These are phyloP conservation scores for Fragum fragum DNA, from an alignment of 2,888 invertebrate species.

Conservation along the genomic window DNA sequence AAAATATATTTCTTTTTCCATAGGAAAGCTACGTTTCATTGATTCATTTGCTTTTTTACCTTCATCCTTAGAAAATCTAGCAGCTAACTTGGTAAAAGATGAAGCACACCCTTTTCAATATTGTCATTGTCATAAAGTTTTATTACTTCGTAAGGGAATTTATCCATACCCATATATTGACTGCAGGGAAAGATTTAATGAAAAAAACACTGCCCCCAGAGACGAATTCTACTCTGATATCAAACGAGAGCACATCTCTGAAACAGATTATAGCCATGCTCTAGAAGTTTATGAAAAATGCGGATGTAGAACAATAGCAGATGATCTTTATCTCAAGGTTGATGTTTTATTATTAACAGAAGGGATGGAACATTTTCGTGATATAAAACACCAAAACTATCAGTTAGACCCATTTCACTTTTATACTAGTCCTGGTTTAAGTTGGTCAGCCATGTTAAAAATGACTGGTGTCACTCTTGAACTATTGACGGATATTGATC, in stretches of 20 bases:
- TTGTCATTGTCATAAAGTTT: conserved; percentile 8
- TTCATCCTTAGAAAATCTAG: conserved; percentile 33
- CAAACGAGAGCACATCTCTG: conserved; percentile 34
- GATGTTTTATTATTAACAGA: conserved; percentile 55
- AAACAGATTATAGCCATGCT: conserved; percentile 45
- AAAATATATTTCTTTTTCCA: conserved; percentile 45
- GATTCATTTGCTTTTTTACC: conserved; percentile 45
- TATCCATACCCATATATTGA: conserved; percentile 62
- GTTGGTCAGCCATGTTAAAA: conserved; percentile 57
- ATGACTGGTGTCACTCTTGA: conserved; percentile 43
- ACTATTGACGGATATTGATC: conserved; percentile 55
- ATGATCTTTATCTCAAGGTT: conserved; percentile 51
- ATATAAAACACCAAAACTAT: conserved; percentile 61
- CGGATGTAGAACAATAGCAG: conserved; percentile 35
- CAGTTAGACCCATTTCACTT: conserved; percentile 77
- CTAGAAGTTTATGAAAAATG: conserved; percentile 31
- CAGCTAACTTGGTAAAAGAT: conserved; percentile 29
- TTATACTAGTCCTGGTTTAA: conserved; percentile 78
- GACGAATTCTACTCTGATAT: conserved; percentile 41
- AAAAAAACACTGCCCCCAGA: conserved; percentile 42
- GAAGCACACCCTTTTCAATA: conserved; percentile 8
- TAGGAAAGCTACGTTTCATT: conserved; percentile 42
- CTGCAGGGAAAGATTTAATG: conserved; percentile 46
- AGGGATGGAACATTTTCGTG: conserved; percentile 48
- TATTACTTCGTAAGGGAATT: conserved; percentile 50